Percentiles rank a stretch among this genome's conserved stretches.
These are phyloP conservation scores for Trogon melanurus DNA, from an alignment of 2,113 vertebrate species.

Conservation along the genomic window DNA sequence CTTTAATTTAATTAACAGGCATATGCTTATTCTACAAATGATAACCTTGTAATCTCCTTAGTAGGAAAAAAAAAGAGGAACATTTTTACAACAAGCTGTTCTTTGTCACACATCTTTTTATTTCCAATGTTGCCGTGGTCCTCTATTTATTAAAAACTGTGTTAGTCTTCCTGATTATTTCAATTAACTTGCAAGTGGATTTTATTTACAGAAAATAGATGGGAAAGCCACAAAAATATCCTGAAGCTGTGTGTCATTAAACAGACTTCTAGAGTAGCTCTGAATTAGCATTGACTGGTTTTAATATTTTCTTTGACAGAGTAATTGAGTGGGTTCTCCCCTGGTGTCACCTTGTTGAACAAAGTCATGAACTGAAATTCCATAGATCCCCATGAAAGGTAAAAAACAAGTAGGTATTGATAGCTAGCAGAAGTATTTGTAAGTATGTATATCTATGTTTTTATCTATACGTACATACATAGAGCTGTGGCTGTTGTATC, in stretches of 20 bases:
- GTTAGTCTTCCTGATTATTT: neutral
- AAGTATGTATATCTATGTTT: neutral
- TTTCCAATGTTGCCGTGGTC: neutral
- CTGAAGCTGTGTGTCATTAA: neutral
- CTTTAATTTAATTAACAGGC: constrained; percentile 67
- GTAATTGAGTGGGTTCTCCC: neutral
- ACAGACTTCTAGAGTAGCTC: neutral
- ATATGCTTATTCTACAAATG: constrained; percentile 74
- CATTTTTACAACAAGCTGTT: neutral
- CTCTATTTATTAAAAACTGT: neutral
- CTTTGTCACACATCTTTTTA: neutral
- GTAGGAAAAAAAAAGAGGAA: neutral
- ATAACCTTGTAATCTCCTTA: constrained; percentile 58
- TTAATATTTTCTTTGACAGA: neutral
- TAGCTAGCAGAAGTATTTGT: neutral
- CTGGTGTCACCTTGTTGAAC: neutral
- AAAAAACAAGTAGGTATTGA: neutral
- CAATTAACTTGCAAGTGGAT: neutral
- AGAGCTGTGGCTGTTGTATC: neutral
- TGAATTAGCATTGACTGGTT: neutral
- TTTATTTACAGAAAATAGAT: neutral
- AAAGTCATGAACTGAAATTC: neutral
- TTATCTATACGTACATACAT: neutral
- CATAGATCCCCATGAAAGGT: neutral
- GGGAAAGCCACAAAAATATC: neutral